A percentile compares a stretch with the other conserved stretches of the same genome.
Conservation (phyloP, 2,113 vertebrate species). For the Callorhinus ursinus region DNA sequence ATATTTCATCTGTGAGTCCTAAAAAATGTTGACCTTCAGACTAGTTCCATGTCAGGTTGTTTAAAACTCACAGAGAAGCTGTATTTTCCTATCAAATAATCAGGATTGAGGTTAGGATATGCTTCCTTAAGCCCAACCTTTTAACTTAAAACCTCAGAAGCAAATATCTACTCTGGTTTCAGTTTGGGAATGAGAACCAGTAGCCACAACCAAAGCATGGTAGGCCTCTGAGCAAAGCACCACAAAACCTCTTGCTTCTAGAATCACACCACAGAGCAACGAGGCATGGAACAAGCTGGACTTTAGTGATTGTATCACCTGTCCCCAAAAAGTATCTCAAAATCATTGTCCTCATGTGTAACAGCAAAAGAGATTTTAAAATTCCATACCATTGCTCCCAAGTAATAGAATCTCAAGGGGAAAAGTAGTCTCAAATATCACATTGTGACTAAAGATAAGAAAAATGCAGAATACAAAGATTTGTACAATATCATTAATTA, state of each 20-base stretch:
- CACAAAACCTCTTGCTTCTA: background rate
- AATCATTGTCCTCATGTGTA: background rate
- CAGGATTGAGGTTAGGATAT: background rate
- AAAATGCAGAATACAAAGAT: background rate
- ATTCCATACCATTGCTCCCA: background rate
- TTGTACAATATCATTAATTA: background rate
- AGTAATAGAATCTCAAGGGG: constrained; percentile 11
- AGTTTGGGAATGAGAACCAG: background rate
- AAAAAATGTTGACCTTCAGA: background rate
- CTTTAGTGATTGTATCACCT: background rate
- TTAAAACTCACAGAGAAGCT: background rate
- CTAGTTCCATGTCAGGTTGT: background rate
- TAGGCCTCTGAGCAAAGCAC: background rate
- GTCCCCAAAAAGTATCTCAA: background rate
- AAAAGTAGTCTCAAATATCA: constrained; percentile 4
- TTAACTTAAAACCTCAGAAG: background rate
- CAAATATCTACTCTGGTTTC: background rate
- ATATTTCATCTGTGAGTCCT: background rate
- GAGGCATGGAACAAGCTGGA: background rate
- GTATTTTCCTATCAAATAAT: background rate
- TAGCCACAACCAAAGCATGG: background rate
- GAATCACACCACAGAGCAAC: background rate
- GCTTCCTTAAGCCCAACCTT: background rate
- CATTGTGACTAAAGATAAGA: background rate
- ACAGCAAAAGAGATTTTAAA: background rate